Conservation (phyloP, 2,113 vertebrate genomes). For the Oreochromis tanganicae region DNA sequence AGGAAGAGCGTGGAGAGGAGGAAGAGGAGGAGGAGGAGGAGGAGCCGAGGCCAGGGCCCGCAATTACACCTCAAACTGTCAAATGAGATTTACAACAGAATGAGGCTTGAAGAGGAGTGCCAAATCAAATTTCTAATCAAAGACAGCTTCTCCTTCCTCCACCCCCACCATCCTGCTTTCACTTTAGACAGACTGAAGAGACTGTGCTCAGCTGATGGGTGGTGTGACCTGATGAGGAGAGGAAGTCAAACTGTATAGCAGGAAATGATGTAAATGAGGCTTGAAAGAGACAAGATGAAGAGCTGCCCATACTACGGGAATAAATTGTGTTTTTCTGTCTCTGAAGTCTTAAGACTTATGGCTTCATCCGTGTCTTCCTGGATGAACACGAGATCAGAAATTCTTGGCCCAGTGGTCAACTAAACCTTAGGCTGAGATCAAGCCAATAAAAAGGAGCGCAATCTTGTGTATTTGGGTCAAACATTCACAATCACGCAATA, state of each 20-base stretch:
- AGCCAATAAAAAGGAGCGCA: neutral
- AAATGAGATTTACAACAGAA: conserved; percentile 78
- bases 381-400: neutral
- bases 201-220: neutral
- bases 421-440: neutral
- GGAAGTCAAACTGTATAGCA: conserved; percentile 14
- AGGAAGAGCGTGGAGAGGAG: conserved; percentile 14
- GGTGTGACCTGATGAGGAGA: conserved; percentile 21
- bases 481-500: neutral
- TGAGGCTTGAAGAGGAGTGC: neutral
- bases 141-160: neutral
- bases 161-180: neutral
- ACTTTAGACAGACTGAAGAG: neutral
- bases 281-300: neutral
- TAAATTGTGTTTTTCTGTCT: neutral
- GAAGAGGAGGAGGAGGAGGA: conserved; percentile 35
- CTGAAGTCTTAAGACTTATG: neutral
- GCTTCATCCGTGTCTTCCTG: neutral
- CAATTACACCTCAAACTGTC: conserved; percentile 86
- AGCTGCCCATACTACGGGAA: neutral
- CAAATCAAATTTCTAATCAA: neutral
- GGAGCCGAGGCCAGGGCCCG: conserved; percentile 38
- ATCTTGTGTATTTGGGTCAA: conserved; percentile 40
- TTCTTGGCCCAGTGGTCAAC: neutral
- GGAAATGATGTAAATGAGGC: conserved; percentile 27